A percentile compares a stretch with the other conserved stretches of the same genome.
These are phyloP conservation scores for Ophiodon elongatus DNA, from an alignment of 2,113 vertebrate species.

Conservation along the genomic window DNA sequence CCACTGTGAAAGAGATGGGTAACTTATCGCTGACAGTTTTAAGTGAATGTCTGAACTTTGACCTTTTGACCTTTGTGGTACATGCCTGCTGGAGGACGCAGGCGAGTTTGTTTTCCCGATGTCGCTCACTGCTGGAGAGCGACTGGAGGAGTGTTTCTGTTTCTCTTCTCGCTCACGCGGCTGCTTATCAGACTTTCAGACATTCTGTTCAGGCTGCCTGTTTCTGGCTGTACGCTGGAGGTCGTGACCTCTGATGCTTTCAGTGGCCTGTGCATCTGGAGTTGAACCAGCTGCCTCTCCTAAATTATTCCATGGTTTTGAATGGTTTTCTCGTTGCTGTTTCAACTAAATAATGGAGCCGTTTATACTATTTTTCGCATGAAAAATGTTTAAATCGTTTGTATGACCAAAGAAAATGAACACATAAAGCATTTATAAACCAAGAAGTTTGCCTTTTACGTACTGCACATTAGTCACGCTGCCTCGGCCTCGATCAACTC, in stretches of 20 bases:
- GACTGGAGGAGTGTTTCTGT: background rate
- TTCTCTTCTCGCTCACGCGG: no score
- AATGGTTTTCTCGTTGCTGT: background rate
- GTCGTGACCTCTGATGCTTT: background rate
- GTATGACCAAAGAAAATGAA: background rate
- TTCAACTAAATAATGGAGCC: background rate
- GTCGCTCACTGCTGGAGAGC: no score
- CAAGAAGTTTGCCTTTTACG: background rate
- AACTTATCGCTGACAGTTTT: background rate
- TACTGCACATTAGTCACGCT: background rate
- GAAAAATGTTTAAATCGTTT: background rate
- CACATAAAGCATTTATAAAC: background rate
- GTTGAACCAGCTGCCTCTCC: background rate
- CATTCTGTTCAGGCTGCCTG: background rate
- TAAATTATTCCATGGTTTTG: no score
- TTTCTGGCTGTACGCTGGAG: no score
- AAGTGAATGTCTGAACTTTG: background rate
- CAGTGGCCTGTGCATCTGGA: background rate
- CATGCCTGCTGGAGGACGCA: background rate
- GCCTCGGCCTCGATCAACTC: background rate
- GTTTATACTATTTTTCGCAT: background rate
- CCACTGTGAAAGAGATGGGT: background rate
- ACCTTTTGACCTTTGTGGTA: background rate
- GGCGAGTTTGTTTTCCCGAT: no score
- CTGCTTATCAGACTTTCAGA: no score